These are phyloP conservation scores for Sinocyclocheilus anshuiensis DNA, from an alignment of 2,113 vertebrate species.

Conservation along the genomic window DNA sequence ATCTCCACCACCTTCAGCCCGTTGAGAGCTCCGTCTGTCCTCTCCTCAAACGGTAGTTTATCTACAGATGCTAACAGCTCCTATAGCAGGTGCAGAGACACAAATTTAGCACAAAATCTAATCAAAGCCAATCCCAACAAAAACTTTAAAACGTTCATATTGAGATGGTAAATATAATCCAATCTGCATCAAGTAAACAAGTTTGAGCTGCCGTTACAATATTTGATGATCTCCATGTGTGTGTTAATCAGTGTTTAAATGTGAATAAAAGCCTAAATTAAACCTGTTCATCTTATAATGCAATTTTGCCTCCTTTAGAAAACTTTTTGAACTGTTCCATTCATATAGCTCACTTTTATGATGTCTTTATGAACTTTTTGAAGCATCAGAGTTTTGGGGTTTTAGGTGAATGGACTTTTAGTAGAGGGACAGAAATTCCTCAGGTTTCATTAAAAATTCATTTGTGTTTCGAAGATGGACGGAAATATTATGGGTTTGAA, in stretches of 20 bases:
- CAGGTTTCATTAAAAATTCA: too few species aligned
- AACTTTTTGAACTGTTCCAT: background rate
- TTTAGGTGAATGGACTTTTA: background rate
- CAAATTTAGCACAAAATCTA: background rate
- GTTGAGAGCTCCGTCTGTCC: conserved; percentile 75
- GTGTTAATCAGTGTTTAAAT: background rate
- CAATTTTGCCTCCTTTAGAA: background rate
- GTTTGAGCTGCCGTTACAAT: background rate
- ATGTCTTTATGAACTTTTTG: too few species aligned
- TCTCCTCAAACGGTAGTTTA: conserved; percentile 84
- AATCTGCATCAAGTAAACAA: background rate
- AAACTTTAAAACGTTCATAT: background rate
- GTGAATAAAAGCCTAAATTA: background rate
- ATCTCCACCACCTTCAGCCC: conserved; percentile 83
- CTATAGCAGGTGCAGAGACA: conserved; percentile 66
- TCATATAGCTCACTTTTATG: too few species aligned
- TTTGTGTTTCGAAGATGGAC: background rate
- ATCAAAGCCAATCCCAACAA: background rate
- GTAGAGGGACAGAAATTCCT: background rate
- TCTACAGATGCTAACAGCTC: conserved; percentile 85
- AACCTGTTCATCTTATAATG: background rate
- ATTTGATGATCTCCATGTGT: background rate
- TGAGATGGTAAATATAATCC: background rate
- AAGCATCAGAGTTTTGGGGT: too few species aligned
- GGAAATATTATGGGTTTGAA: background rate